Evolutionary conservation across 2,797 vertebrate genomes (phyloP), one percentile per base, ranked within the genome.

Genomic region (Distichodus sexfasciatus): DNA sequence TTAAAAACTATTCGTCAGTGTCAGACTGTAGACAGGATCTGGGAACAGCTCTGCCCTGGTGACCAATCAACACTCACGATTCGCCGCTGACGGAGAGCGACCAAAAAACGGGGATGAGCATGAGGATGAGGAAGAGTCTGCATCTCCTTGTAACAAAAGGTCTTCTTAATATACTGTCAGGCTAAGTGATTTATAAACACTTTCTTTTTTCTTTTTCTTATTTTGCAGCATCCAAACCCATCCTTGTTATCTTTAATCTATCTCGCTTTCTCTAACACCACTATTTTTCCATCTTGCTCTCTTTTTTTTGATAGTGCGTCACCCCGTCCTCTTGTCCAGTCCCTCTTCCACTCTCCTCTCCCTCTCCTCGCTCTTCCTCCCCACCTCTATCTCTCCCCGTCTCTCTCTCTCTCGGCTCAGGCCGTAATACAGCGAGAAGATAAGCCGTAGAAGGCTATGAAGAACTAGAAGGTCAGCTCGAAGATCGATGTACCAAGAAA

Each of bases 361-460:
- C n/a, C n/a, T n/a, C n/a, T n/a, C n/a, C n/a, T n/a, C n/a, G n/a
- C n/a, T n/a, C 58, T 74, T 72, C 83, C 35, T 51, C 4, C 58
- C 29, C 67, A 17, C 54, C 44, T 60, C 53, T 41, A 53, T 55
- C 28, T 57, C 36, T 57, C 24, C 87, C 78, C 79, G 84, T 84
- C 79, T 86, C 86, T 80, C 78, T 86, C 82, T 43, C 12, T 64
- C 75, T 67, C 65, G 79, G 91, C 88, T 82, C 78, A 72, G 85
- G 90, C 91, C 91, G 89, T 94, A 92, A 93, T 92, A 92, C 91
- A 84, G 90, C 92, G 93, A 93, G 92, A 93, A 94, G 92, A 94
- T 93, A 92, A 92, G 92, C 94, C 93, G 84, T 87, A 88, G 87
- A 92, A 93, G 91, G 91, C 92, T 96, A 94, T 95, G 94, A 94